These are phyloP conservation scores for Lasaia peninsularis DNA, from an alignment of 1,140 invertebrate genomes.

Conservation along the genomic window DNA sequence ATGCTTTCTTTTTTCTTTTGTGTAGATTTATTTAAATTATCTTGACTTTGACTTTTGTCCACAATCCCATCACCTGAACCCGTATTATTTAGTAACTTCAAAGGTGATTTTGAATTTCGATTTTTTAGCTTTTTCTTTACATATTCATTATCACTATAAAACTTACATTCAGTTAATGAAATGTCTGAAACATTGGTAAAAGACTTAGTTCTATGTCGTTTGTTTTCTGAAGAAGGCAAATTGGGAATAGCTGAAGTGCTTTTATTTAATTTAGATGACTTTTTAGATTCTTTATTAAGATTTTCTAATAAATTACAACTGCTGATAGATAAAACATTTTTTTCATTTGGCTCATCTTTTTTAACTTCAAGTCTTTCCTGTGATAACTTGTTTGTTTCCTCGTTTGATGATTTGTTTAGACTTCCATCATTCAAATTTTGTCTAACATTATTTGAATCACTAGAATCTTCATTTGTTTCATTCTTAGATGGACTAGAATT, in stretches of 20 bases:
- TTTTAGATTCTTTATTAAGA: constrained; percentile 28
- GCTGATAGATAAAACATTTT: constrained; percentile 28
- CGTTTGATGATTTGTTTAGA: neutral
- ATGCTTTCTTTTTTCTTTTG: constrained; percentile 23
- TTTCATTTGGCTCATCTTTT: constrained; percentile 19
- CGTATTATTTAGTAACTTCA: constrained; percentile 19
- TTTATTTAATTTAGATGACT: constrained; percentile 34
- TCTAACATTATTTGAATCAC: neutral
- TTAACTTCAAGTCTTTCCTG: constrained; percentile 15
- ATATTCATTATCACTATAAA: constrained; percentile 54
- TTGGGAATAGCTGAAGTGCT: constrained; percentile 34
- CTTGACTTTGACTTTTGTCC: constrained; percentile 22
- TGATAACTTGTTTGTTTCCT: neutral
- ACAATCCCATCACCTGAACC: constrained; percentile 29
- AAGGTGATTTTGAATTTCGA: constrained; percentile 16
- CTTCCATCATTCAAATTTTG: neutral
- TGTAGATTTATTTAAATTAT: constrained; percentile 21
- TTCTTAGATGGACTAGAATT: neutral
- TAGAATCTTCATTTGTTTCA: neutral
- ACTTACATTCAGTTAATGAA: constrained; percentile 29
- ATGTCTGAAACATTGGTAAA: constrained; percentile 32
- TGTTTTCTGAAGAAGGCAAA: constrained; percentile 26
- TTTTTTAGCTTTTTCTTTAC: constrained; percentile 37
- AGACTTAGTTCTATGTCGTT: constrained; percentile 52
- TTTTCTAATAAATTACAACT: constrained; percentile 34